Conservation (phyloP, 1,140 invertebrate genomes). For the Leptestheria dahalacensis region DNA sequence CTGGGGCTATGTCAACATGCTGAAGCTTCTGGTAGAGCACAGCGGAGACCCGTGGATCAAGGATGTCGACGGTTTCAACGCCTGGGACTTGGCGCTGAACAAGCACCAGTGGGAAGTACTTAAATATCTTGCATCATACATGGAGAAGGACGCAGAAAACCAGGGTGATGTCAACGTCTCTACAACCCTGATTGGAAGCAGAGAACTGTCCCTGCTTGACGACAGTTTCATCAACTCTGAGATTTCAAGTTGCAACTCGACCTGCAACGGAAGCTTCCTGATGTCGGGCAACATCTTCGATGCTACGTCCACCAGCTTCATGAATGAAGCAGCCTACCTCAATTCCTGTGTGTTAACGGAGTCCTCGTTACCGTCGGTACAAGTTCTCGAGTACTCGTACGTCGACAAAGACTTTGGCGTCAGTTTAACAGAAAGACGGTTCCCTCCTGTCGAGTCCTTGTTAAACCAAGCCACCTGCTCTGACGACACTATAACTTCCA, state of each 20-base stretch:
- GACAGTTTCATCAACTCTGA: neutral
- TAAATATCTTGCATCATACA: conserved; percentile 6
- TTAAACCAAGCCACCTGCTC: neutral
- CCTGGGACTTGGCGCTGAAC: conserved; percentile 56
- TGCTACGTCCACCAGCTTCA: too few relatives aligned
- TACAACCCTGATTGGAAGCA: neutral
- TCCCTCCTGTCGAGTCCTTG: neutral
- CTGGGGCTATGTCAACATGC: conserved; percentile 52
- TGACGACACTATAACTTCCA: neutral
- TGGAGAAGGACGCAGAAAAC: conserved; percentile 1
- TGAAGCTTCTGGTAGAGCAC: conserved; percentile 52
- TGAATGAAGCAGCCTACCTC: neutral
- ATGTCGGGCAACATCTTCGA: too few relatives aligned
- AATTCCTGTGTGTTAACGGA: neutral
- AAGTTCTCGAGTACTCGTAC: neutral
- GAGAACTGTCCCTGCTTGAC: neutral
- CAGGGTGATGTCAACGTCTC: neutral
- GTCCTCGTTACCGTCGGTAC: neutral
- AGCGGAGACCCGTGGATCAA: conserved; percentile 50
- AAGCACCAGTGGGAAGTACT: conserved; percentile 25
- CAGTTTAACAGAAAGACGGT: neutral
- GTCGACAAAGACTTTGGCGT: neutral
- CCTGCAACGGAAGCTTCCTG: too few relatives aligned
- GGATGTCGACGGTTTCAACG: conserved; percentile 50
- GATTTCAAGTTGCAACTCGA: too few relatives aligned